A percentile compares a stretch with the other conserved stretches of the same genome.
Evolutionary conservation across 2,888 invertebrate species (phyloP).

Genomic region (Microplitis manilae): DNA sequence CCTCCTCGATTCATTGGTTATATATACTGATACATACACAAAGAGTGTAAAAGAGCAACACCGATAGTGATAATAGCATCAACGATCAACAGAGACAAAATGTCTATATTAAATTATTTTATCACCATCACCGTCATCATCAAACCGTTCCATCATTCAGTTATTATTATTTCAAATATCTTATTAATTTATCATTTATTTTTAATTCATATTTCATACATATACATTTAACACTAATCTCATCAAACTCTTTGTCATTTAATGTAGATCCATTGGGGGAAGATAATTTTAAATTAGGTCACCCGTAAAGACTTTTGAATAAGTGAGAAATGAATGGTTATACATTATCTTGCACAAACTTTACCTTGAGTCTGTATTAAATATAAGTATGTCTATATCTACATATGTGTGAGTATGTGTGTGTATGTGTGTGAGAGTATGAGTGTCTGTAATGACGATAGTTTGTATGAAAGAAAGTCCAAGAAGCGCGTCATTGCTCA

Average conservation of each 20-base stretch:
- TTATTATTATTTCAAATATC: no score
- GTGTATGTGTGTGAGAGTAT: neutral
- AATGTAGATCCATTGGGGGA: conserved; percentile 13
- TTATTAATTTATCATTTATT: no score
- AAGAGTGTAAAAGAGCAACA: conserved; percentile 28
- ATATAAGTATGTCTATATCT: no score
- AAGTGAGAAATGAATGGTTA: neutral
- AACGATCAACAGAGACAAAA: neutral
- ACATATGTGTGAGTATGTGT: neutral
- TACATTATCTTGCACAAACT: neutral
- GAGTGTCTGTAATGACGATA: conserved; percentile 35
- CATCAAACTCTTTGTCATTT: conserved; percentile 1
- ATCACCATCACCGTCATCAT: neutral
- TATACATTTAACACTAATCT: neutral
- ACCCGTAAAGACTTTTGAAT: conserved; percentile 17
- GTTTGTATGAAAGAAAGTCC: conserved; percentile 42
- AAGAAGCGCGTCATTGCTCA: conserved; percentile 39
- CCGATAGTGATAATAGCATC: neutral
- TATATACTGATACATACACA: conserved; percentile 11
- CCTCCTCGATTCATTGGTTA: conserved; percentile 26
- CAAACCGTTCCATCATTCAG: neutral
- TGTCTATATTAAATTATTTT: conserved; percentile 13
- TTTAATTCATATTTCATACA: no score
- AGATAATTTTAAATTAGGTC: conserved; percentile 52
- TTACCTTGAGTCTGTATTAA: neutral